These are phyloP conservation scores for Nycteola revayana DNA, from an alignment of 2,888 invertebrate genomes.

Conservation along the genomic window DNA sequence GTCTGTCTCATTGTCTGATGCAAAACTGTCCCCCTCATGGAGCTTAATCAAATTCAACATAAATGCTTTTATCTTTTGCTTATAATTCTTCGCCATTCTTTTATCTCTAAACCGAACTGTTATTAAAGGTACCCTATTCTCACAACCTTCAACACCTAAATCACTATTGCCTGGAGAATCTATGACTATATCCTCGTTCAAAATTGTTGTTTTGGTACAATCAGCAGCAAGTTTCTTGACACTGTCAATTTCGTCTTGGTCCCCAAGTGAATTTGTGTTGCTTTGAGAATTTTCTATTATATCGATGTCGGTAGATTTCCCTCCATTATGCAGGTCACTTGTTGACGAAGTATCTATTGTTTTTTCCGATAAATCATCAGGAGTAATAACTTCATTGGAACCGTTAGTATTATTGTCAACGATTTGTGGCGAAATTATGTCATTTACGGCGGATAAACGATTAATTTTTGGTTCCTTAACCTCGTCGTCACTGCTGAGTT, in stretches of 20 bases:
- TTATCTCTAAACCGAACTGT: constrained; percentile 71
- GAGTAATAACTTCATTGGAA: constrained; percentile 35
- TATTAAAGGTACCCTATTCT: constrained; percentile 65
- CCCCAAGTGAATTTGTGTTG: constrained; percentile 15
- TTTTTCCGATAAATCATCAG: constrained; percentile 41
- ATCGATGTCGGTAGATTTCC: constrained; percentile 53
- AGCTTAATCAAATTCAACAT: constrained; percentile 66
- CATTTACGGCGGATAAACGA: constrained; percentile 39
- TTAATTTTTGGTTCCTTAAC: constrained; percentile 59
- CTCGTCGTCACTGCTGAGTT: constrained; percentile 71
- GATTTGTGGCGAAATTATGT: constrained; percentile 25
- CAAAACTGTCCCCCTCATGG: constrained; percentile 41
- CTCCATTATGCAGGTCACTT: constrained; percentile 54
- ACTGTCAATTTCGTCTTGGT: constrained; percentile 29
- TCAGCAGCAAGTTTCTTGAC: constrained; percentile 33
- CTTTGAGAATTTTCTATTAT: constrained; percentile 27
- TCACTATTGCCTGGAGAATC: constrained; percentile 63
- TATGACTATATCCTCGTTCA: constrained; percentile 58
- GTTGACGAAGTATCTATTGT: constrained; percentile 27
- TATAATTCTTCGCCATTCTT: constrained; percentile 65
- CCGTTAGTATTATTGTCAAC: constrained; percentile 9
- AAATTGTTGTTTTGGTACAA: constrained; percentile 45
- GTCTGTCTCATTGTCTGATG: constrained; percentile 56
- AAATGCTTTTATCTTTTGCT: constrained; percentile 69
- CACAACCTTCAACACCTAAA: constrained; percentile 61